Base-by-base conservation (phyloP, 1,140 invertebrate genomes). In the Marisa cornuarietis region DNA sequence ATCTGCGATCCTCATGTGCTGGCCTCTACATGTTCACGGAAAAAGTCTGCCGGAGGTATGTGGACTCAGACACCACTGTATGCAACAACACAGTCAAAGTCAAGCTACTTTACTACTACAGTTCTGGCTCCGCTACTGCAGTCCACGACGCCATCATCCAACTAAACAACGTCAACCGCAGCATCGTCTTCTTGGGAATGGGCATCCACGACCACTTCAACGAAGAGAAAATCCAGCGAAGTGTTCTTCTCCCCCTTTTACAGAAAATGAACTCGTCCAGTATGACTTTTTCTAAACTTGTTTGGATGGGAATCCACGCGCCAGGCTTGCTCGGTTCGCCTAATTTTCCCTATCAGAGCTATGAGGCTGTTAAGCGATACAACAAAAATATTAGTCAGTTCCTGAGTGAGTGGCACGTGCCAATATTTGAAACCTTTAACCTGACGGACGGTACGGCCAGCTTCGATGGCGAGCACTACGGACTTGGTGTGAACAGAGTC, bases 401-500 rank as follows among this genome's bases (percentile, higher is more conserved):
- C 16, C 42, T 80, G 26, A 69, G 63, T 1, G 13, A 49, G 20
- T 74, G 62, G 63, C 62, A 75, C n/a, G 72, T 80, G 26, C 79
- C 79, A 52, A 66, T 73, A 54, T 52, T 81, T 8, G 68, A 81
- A 11, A 72, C 66, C 5, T 81, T 81, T 22, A 72, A 42, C 49
- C 72, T 81, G 14, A 81, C 75, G 16, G 71, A 81, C 52, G 80
- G 80, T 11, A 52, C 52, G 7, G 61, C 63, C 18, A 81, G 80
- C 62, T 81, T 81, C 72, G 80, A 81, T 58, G 80, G 80, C 1
- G 71, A 74, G 14, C 80, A 81, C 69, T 81, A 77, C 49, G 80
- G 80, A 3, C 71, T 73, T 65, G 80, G 75, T 0, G 24, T 81
- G 0, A 81, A 81, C 62, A 77, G 71, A 62, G 42, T 78, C 14